phyloP scores from a whole-genome alignment of 2,888 invertebrate species.

The Macaria notata region DNA sequence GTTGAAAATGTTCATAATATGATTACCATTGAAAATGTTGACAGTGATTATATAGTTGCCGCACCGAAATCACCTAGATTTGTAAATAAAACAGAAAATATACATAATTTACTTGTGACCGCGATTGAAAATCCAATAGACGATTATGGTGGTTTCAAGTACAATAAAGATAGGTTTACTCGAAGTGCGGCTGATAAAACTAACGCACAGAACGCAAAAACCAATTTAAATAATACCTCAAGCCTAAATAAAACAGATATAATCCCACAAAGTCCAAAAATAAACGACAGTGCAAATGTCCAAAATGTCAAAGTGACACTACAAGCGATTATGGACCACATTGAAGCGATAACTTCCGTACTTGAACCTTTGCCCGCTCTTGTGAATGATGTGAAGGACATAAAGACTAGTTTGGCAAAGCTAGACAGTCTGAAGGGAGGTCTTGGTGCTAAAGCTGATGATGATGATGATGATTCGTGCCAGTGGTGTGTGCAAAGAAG shows the following conservation, averaged over 20 bases:
- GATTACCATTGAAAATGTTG: background rate
- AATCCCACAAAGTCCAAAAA: background rate
- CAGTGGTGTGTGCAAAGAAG: background rate
- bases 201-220: background rate
- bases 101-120: background rate
- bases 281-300: background rate
- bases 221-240: too few relatives aligned
- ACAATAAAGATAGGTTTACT: too few relatives aligned
- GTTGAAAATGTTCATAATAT: background rate
- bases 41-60: too few relatives aligned
- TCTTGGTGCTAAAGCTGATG: background rate
- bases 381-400: constrained; percentile 7
- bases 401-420: constrained; percentile 10
- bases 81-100: background rate
- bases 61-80: background rate
- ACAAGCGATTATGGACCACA: background rate
- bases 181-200: background rate
- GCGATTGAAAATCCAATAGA: background rate
- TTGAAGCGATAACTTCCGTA: constrained; percentile 1
- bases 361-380: constrained; percentile 10
- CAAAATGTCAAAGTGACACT: background rate
- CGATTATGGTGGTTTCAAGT: background rate
- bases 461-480: background rate
- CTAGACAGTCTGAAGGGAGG: background rate
- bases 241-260: background rate